phyloP scores from a whole-genome alignment of 2,113 vertebrate genomes.

The Mionectes macconnelli region DNA sequence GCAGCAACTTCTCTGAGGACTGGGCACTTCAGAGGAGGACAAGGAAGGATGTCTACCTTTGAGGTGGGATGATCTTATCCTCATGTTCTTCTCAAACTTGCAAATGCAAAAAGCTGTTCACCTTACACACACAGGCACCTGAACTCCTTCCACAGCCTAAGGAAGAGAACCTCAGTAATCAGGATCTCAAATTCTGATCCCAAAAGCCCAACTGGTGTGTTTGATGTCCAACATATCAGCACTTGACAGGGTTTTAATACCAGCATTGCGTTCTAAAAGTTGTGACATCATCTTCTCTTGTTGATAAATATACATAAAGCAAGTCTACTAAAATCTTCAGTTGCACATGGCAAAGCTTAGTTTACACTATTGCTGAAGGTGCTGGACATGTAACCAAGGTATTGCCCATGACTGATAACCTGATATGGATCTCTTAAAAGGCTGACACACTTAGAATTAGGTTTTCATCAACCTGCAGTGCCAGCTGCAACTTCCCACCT shows the following conservation, averaged over 20 bases:
- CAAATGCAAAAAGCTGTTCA: not conserved
- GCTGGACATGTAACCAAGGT: not conserved
- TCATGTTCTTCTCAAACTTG: not conserved
- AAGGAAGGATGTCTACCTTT: not conserved
- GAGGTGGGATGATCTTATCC: not conserved
- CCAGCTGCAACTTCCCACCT: not conserved
- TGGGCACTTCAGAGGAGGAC: not conserved
- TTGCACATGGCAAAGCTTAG: not conserved
- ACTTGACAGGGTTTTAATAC: not conserved
- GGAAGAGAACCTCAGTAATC: not conserved
- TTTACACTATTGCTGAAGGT: not conserved
- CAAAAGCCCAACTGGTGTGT: not conserved
- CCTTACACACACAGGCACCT: accelerated
- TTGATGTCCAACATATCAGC: not conserved
- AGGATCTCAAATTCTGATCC: not conserved
- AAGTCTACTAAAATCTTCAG: not conserved
- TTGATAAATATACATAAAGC: not conserved
- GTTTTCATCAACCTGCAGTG: not conserved
- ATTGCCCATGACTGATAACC: not conserved
- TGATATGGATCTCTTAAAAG: not conserved
- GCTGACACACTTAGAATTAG: not conserved
- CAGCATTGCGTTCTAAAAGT: not conserved
- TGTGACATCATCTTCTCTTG: not conserved
- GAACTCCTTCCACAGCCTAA: not conserved
- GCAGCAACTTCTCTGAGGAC: not conserved